Evolutionary conservation across 2,888 invertebrate species (phyloP), one percentile per base, ranked within the genome.

Genomic region (Dynastes tityus): DNA sequence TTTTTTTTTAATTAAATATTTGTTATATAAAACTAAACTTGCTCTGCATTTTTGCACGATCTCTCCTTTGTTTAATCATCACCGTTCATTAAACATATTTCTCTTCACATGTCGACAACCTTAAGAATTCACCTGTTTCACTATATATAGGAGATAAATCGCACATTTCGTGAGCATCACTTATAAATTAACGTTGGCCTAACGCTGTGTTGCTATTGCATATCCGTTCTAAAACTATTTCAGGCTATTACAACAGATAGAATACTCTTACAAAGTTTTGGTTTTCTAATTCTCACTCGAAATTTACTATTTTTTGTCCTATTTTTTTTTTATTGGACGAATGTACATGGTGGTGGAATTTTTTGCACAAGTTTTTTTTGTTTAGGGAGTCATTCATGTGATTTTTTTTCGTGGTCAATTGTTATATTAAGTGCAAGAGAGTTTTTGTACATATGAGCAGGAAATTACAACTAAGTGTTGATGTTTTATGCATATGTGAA

Each of bases 211-310:
- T 74, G 73, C 73, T 74, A 61, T 29, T 22, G 58, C 73, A 74
- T 45, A 78, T 45, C 9, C 64, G 64, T 65, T 78, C 73, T 78
- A 78, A 78, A 78, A 83, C 80, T 82, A 83, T 84, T 84, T 84
- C 83, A 84, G 84, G 84, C 84, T 84, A 83, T 79, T 77, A 77
- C 78, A 80, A 74, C 61, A 45, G 61, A 45, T 61, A 61, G 73
- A 37, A 37, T 27, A 79, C 77, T 80, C 75, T 53, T 79, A 68
- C 70, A 58, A 71, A 68, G 16, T 58, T 58, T 27, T 3, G 68
- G 29, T 61, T 29, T 13, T 61, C 45, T 45, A 51, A 68, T 51
- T 29, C 40, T 51, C 51, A 68, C 51, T 49, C 11, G 61, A 74
- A 74, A 74, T 74, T 74, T 61, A 53, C 32, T 37, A 37, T 27